Evolutionary conservation across 2,797 vertebrate species (phyloP).

Genomic region (Sebastiscus albofasciatus): DNA sequence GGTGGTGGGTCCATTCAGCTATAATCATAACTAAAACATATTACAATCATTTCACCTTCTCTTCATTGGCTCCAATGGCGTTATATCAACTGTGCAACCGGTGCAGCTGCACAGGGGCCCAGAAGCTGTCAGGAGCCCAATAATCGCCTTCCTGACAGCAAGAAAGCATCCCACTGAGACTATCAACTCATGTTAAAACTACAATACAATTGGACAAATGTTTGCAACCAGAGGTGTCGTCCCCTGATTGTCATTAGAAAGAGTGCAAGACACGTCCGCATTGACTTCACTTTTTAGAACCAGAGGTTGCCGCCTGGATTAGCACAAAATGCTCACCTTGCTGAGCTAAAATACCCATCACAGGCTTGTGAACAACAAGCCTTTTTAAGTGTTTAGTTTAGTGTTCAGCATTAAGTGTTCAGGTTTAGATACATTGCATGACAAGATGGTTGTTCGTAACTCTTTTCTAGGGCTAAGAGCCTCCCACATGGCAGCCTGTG

Average conservation of each 20-base stretch:
- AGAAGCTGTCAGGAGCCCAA: background rate
- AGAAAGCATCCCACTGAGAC: background rate
- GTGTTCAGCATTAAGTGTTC: background rate
- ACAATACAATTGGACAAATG: too few relatives aligned
- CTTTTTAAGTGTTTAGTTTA: background rate
- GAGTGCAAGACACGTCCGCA: too few relatives aligned
- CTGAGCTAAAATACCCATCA: background rate
- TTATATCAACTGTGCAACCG: background rate
- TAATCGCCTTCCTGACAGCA: background rate
- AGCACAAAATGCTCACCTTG: background rate
- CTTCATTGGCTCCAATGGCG: background rate
- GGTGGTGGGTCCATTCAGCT: background rate
- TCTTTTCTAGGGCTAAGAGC: background rate
- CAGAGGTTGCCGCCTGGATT: background rate
- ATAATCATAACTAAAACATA: background rate
- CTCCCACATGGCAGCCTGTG: background rate
- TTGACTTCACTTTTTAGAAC: too few relatives aligned
- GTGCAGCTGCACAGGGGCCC: background rate
- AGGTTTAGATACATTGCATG: background rate
- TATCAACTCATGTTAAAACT: too few relatives aligned
- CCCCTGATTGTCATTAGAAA: too few relatives aligned
- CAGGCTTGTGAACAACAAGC: background rate
- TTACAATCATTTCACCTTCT: background rate
- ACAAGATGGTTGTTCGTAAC: background rate
- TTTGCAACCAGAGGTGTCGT: too few relatives aligned